phyloP scores from a whole-genome alignment of 2,113 vertebrate species.

The Aphelocoma coerulescens region DNA sequence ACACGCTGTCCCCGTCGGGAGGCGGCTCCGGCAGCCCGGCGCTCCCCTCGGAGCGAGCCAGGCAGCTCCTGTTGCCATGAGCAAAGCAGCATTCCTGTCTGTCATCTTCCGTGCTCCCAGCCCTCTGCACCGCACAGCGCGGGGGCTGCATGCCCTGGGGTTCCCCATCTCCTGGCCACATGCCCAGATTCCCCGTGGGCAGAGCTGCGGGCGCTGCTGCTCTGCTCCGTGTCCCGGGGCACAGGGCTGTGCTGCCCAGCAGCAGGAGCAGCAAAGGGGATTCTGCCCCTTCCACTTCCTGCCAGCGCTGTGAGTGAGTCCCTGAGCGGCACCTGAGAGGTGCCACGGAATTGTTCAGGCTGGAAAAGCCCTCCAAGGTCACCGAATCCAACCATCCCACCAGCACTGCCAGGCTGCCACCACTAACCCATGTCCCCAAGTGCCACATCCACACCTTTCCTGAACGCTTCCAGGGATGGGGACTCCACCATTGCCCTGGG shows the following conservation, averaged over 20 bases:
- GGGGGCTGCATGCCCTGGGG: not conserved
- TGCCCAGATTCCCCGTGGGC: fast-evolving
- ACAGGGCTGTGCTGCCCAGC: not conserved
- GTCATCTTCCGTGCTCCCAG: not conserved
- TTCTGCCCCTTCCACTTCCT: not conserved
- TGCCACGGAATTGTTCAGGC: not conserved
- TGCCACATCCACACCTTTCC: not conserved
- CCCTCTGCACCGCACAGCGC: not conserved
- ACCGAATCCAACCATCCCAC: fast-evolving
- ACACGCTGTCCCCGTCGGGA: not conserved
- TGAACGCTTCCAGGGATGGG: not conserved
- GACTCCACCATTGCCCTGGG: not conserved
- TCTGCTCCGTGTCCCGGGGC: fast-evolving
- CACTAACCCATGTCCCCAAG: not conserved
- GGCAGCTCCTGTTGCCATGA: not conserved
- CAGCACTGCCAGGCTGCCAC: not conserved
- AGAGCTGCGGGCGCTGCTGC: fast-evolving
- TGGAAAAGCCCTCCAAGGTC: not conserved
- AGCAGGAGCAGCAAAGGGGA: not conserved
- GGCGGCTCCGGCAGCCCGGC: not conserved
- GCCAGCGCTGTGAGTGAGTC: not conserved
- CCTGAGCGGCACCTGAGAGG: not conserved
- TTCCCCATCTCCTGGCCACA: not conserved
- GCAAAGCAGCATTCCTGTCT: not conserved
- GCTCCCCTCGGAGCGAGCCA: not conserved